Base-by-base conservation (phyloP, 2,888 invertebrate species). In the Cataglyphis rosenhaueri region DNA sequence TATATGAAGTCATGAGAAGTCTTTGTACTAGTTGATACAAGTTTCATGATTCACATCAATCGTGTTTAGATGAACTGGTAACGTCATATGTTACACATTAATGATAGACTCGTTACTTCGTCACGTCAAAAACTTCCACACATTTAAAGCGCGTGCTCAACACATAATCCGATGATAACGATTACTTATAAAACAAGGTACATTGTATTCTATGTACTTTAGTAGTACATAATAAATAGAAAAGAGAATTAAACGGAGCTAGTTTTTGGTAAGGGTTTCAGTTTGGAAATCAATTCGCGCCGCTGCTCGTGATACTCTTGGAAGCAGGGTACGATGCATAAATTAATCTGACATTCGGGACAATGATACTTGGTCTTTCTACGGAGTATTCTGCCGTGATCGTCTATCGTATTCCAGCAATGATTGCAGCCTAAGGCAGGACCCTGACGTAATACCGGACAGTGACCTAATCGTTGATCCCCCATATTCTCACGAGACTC, bases 301-400 rank as follows among this genome's bases (percentile, higher is more conserved):
- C 96, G 96, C 35, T 96, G 95, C 92, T 97, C 97, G 92, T 97
- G 97, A 93, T 97, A 97, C 92, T 97, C 97, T 94, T 98, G 98
- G 95, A 98, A 98, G 95, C 98, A 98, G 59, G 98, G 98, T 86
- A 98, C 98, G 92, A 98, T 98, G 94, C 98, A 98, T 75, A 98
- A 95, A 95, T 98, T 98, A 85, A 97, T 97, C 94, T 97, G 97
- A 94, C 98, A 98, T 94, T 98, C 98, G 0, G 98, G 98, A 95
- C 98, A 98, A 93, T 98, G 97, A 94, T 98, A 98, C 94, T 98
- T 98, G 1, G 98, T 98, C 95, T 98, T 98, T 84, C 98, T 96
- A 65, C 98, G 96, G 73, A 98, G 95, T 91, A 98, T 98, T 87
- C 98, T 95, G 55, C 97, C 97, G 94, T 97, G 97, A 65, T 96